Base-by-base conservation (phyloP, 2,113 vertebrate species). In the Condylura cristata region DNA sequence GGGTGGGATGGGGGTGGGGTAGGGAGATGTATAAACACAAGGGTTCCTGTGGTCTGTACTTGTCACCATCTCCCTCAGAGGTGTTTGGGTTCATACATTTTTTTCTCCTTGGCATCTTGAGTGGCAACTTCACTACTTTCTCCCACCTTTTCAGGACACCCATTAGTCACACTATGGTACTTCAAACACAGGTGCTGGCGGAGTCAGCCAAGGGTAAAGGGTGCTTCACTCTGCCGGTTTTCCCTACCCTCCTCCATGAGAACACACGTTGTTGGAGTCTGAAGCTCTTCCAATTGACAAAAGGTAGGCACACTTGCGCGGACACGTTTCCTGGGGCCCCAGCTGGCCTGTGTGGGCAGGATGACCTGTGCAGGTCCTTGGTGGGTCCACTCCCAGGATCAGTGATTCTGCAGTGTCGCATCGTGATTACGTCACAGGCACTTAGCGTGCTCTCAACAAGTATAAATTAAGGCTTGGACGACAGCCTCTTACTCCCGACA, bases 361-460 rank as follows among this genome's bases (percentile, higher is more conserved):
- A 53, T 89, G 74, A 63, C 63, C 24, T 34, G 51, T 16, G 66
- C 6, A 34, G 44, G 34, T 41, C 37, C 91, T 81, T 60, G 44
- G 56, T 6, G 41, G 44, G 26, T 41, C 51, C n/a, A 39, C 41
- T 91, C 80, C 83, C 60, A 30, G 44, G 58, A 32, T 41, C 10
- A 34, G 32, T 80, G 83, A 75, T n/a, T 93, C 61, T 61, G 37
- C 18, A 84, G 13, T 82, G 72, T 16, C 65, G 80, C 20, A 41
- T 66, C 76, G 30, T 2, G 51, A 60, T 68, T 48, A 22, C 17
- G 24, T 93, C 32, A 34, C 48, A 39, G 65, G 9, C 74, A 46
- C 80, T 96, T 92, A 95, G 79, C 20, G 24, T 48, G 46, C n/a
- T 68, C 74, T 95, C 89, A 92, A 63, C 86, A 91, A 89, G 51